phyloP scores from a whole-genome alignment of 2,888 invertebrate species.

The Platynereis dumerilii region DNA sequence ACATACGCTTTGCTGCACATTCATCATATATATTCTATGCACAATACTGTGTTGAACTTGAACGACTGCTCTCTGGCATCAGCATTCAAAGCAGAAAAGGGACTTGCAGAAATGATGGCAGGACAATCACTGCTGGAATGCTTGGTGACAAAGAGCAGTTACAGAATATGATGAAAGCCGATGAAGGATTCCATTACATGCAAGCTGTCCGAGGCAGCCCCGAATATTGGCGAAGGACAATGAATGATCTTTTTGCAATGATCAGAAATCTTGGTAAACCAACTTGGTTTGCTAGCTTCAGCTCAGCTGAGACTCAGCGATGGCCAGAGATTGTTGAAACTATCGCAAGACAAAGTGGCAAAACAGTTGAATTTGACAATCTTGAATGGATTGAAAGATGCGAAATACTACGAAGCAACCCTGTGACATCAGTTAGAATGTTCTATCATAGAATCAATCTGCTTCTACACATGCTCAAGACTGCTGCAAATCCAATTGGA shows the following conservation, averaged over 20 bases:
- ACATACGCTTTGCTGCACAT: not conserved
- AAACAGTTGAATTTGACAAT: slow-evolving; percentile 28
- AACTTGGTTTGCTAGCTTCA: slow-evolving; percentile 43
- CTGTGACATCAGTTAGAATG: slow-evolving; percentile 39
- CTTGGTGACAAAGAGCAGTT: not conserved
- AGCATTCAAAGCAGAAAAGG: not conserved
- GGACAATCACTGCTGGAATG: not conserved
- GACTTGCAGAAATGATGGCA: too few species aligned
- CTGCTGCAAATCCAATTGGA: not conserved
- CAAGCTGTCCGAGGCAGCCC: slow-evolving; percentile 37
- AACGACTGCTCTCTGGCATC: not conserved
- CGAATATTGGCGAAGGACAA: slow-evolving; percentile 39
- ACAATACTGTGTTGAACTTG: not conserved
- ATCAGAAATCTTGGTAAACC: slow-evolving; percentile 41
- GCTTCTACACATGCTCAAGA: slow-evolving; percentile 33
- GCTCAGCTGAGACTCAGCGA: slow-evolving; percentile 41
- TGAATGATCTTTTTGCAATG: slow-evolving; percentile 39
- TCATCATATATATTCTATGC: not conserved
- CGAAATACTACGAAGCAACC: slow-evolving; percentile 38
- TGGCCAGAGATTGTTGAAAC: slow-evolving; percentile 40
- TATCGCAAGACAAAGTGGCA: slow-evolving; percentile 35
- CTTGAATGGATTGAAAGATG: slow-evolving; percentile 38
- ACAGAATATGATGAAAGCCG: slow-evolving; percentile 20
- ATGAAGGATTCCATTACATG: slow-evolving; percentile 35
- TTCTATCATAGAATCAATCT: slow-evolving; percentile 39